Percentiles rank a stretch among this genome's conserved stretches.
Evolutionary conservation across 2,888 invertebrate species (phyloP).

Genomic region (Lithophane leautieri): DNA sequence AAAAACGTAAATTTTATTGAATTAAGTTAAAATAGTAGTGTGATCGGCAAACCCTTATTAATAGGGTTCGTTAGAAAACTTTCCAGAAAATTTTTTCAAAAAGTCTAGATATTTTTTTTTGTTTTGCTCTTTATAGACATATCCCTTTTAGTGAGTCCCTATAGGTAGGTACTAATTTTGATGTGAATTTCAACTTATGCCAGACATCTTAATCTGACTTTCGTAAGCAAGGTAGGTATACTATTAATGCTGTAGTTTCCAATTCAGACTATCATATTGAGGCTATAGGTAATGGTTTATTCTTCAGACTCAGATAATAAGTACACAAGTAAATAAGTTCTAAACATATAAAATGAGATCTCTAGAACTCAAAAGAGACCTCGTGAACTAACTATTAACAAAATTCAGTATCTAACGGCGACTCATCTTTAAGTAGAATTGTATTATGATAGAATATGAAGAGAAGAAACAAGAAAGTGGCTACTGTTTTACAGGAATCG

Average conservation of each 20-base stretch:
- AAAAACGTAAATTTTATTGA: slow-evolving; percentile 25
- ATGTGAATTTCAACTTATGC: not conserved
- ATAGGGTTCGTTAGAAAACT: not conserved
- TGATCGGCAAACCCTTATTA: slow-evolving; percentile 23
- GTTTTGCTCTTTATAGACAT: too few relatives aligned
- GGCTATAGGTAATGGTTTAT: not conserved
- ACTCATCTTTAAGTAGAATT: too few relatives aligned
- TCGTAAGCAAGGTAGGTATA: not conserved
- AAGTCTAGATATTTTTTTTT: too few relatives aligned
- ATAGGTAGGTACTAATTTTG: not conserved
- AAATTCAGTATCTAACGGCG: too few relatives aligned
- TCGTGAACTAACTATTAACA: too few relatives aligned
- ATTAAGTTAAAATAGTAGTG: slow-evolving; percentile 41
- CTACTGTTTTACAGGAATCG: too few relatives aligned
- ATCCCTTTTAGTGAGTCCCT: too few relatives aligned
- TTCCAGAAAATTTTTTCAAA: not conserved
- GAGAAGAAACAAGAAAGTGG: too few relatives aligned
- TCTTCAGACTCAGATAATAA: not conserved
- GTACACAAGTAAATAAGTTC: too few relatives aligned
- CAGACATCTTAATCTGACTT: not conserved
- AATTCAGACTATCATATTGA: not conserved
- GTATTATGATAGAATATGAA: too few relatives aligned
- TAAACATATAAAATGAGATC: too few relatives aligned
- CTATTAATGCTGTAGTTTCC: not conserved
- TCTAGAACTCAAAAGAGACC: too few relatives aligned